These are phyloP conservation scores for Synergus gifuensis DNA, from an alignment of 2,888 invertebrate species.

Conservation along the genomic window DNA sequence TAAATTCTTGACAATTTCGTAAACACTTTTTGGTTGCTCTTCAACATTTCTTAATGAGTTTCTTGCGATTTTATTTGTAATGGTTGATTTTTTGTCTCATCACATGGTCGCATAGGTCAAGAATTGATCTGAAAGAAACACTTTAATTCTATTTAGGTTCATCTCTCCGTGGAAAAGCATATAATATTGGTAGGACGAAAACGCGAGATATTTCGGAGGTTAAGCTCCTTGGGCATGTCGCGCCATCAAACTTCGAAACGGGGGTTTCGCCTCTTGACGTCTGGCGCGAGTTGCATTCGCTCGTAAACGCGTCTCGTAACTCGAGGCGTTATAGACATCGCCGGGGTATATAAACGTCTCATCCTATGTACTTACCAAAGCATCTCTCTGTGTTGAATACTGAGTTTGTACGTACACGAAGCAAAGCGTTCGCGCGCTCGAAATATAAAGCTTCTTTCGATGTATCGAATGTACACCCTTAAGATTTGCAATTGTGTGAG, in stretches of 20 bases:
- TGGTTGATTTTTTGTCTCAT: no score
- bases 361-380: constrained; percentile 76
- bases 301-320: constrained; percentile 78
- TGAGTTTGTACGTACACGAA: constrained; percentile 51
- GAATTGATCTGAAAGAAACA: background rate
- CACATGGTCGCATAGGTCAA: background rate
- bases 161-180: constrained; percentile 39
- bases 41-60: no score
- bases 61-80: no score
- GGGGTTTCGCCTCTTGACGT: constrained; percentile 65
- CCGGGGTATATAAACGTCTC: constrained; percentile 77
- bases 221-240: constrained; percentile 60
- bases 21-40: no score
- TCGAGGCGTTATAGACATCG: constrained; percentile 77
- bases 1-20: no score
- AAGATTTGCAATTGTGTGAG: constrained; percentile 31
- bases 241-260: constrained; percentile 64
- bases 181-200: constrained; percentile 33
- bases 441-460: constrained; percentile 29
- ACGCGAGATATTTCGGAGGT: constrained; percentile 56
- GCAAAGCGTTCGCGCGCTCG: constrained; percentile 42
- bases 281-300: constrained; percentile 74
- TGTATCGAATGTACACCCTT: constrained; percentile 47
- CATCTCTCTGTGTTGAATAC: constrained; percentile 45
- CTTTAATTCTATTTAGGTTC: background rate